phyloP scores from a whole-genome alignment of 2,113 vertebrate species.

The Thinocorus orbignyianus region DNA sequence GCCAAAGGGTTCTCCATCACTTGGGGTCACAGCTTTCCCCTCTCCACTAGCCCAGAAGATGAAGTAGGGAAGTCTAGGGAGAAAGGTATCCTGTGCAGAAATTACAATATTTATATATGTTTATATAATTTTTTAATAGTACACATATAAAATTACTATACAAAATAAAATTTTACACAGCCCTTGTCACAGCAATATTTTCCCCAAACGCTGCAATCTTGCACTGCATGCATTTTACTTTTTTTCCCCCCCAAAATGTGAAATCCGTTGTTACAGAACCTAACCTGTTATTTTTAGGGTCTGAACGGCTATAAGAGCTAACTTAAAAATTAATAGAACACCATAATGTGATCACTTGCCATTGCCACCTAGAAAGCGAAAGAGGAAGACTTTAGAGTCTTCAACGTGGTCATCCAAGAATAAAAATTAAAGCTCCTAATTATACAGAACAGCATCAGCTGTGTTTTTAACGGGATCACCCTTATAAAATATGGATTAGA shows the following conservation, averaged over 20 bases:
- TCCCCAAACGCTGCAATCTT: background rate
- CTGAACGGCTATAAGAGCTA: background rate
- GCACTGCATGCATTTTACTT: accelerated
- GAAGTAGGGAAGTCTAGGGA: background rate
- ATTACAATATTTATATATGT: background rate
- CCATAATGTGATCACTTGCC: background rate
- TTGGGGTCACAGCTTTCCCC: background rate
- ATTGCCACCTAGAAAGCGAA: background rate
- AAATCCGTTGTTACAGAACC: background rate
- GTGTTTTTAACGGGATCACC: background rate
- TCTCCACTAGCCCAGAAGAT: background rate
- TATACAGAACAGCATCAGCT: background rate
- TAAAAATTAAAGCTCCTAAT: background rate
- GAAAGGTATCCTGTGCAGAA: background rate
- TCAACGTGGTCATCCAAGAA: background rate
- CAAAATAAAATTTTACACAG: background rate
- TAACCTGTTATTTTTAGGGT: background rate
- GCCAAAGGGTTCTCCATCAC: background rate
- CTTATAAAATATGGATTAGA: background rate
- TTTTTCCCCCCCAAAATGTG: background rate
- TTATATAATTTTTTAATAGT: too few relatives aligned
- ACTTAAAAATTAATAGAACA: background rate
- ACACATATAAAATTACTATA: too few relatives aligned
- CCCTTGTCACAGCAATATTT: background rate
- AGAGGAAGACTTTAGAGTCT: background rate